Base-by-base conservation (phyloP, 2,797 vertebrate species). In the Calcarius lapponicus region DNA sequence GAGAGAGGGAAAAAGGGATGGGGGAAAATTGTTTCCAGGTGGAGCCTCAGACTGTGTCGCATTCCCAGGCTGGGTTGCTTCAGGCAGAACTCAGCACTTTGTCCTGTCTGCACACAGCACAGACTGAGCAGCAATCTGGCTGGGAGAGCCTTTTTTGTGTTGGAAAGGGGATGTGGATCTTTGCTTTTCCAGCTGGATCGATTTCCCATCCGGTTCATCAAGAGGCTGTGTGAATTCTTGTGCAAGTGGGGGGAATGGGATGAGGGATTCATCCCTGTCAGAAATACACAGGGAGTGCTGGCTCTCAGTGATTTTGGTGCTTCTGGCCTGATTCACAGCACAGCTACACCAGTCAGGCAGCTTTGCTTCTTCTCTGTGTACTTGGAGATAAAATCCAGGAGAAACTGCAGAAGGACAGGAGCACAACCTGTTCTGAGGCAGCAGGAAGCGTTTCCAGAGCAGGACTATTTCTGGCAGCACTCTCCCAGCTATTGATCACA, bases 11-110 rank as follows among this genome's bases (percentile, higher is more conserved):
- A 17, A 42, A 62, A 34, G 57, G 57, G 43, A 28, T 26, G 62
- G 60, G 61, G 61, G 29, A 6, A 88, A 94, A 95, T 71, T 48
- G 61, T 11, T 90, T 80, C 83, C 90, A 92, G 83, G 88, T 88
- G 93, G 22, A 84, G 92, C 69, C 65, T 80, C 17, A 78, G 42
- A 43, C 34, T 31, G 69, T n/a, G 61, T 74, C 8, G 2, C 34
- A 31, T 71, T 78, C 48, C 43, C 51, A 7, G 80, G 51, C 82
- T 48, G 79, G 17, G 69, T 20, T 70, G 58, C 79, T 76, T 13
- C 5, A 58, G 80, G 75, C 3, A 34, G 38, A 48, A 15, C 75
- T 83, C 75, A 72, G 34, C 22, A 1, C 80, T 50, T 5, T 4
- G 75, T 85, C 31, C 79, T 32, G 57, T 47, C 57, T 67, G 75